Base-by-base conservation (phyloP, 2,113 vertebrate genomes). In the zebrafish (Danio rerio) region DNA sequence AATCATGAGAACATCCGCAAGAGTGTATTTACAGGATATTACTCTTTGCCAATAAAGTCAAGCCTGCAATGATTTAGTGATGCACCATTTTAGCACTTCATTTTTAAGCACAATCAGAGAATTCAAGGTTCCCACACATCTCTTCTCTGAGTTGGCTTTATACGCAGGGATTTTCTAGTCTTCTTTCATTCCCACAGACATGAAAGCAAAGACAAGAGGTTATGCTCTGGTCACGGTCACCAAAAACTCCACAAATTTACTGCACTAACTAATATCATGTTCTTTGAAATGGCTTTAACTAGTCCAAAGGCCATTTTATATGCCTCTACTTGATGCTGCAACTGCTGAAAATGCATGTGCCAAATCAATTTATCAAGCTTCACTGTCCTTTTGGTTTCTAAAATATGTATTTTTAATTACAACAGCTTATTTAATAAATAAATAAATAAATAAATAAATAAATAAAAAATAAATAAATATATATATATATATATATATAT, bases 181-280 rank as follows among this genome's bases (percentile, higher is more conserved):
- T 80, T 47, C 70, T 62, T 47, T 71, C 53, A 71, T 83, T 83
- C 70, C n/a, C 12, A 43, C 47, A 73, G 70, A 83, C 65, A 40
- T 85, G 58, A 82, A 61, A 62, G 61, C 11, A 0, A 63, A 58
- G 21, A 40, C 47, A 11, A 70, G 49, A 77, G 79, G 72, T 43
- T 78, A 71, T 42, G 4, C 15, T 15, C 9, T 16, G 20, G 18
- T 73, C 72, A 77, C 55, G 10, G 43, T 45, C 49, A 56, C n/a
- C 15, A 43, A 69, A 16, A 59, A 56, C 4, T 6, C 9, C 49
- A 53, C 42, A 72, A 52, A 72, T 81, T 58, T 71, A 53, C 59
- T 52, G 55, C 47, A 47, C 66, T 52, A 81, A 55, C n/a, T 55
- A 85, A 16, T 31, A 31, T 31, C 31, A 47, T 40, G 9, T 16